Evolutionary conservation across 2,888 invertebrate species (phyloP).

Genomic region (Drosophila paranaensis): DNA sequence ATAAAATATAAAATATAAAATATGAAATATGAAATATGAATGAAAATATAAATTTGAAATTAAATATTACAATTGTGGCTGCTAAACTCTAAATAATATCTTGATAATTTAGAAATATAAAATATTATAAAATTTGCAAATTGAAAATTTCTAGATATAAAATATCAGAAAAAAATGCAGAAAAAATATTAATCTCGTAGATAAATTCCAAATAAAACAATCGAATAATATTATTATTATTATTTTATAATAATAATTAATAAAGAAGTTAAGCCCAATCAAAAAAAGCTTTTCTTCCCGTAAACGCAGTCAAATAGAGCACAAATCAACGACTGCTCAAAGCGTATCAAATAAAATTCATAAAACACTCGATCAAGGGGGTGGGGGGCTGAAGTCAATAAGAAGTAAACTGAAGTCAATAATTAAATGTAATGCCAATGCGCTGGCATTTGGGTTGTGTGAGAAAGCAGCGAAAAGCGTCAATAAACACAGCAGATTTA

Average conservation of each 20-base stretch:
- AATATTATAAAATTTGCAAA: too few relatives aligned
- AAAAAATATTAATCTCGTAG: too few relatives aligned
- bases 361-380: background rate
- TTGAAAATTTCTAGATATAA: too few relatives aligned
- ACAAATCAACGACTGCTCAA: conserved; percentile 33
- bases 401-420: conserved; percentile 11
- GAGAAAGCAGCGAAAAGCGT: conserved; percentile 60
- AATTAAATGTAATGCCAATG: conserved; percentile 48
- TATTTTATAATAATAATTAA: too few relatives aligned
- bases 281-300: conserved; percentile 23
- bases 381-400: background rate
- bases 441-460: conserved; percentile 52
- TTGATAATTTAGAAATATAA: too few relatives aligned
- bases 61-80: too few relatives aligned
- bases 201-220: background rate
- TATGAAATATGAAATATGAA: too few relatives aligned
- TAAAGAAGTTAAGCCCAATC: conserved; percentile 14
- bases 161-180: too few relatives aligned
- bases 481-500: conserved; percentile 66
- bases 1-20: too few relatives aligned
- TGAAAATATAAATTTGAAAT: too few relatives aligned
- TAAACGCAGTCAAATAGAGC: conserved; percentile 16
- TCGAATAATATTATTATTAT: too few relatives aligned
- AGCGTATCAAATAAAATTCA: conserved; percentile 30
- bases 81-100: too few relatives aligned